Base-by-base conservation (phyloP, 2,888 invertebrate genomes). In the Drosophila borborema region DNA sequence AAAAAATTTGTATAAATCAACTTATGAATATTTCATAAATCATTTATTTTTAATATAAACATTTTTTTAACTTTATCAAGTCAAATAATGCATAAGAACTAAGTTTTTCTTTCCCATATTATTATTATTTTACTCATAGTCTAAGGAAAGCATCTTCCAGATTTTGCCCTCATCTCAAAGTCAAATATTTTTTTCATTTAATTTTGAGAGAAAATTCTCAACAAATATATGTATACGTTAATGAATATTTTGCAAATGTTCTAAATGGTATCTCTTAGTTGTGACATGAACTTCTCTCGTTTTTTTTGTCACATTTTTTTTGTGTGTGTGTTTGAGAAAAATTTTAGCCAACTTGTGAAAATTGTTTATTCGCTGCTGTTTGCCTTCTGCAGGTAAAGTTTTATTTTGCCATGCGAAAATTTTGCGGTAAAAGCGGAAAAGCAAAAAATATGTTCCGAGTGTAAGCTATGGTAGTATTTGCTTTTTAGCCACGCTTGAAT, bases 291-390 rank as follows among this genome's bases (percentile, higher is more conserved):
- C 20, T 55, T 58, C 16, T 14, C 14, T 18, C 18, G 5, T 1
- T 18, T 45, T 23, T 28, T 18, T 40, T 16, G 10, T 28, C 5
- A 18, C 16, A n/a, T n/a, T 20, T 55, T 36, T 40, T 65, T n/a
- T 43, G 9, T 41, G 41, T 64, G 14, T 23, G 7, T 41, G 23
- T 31, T 48, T n/a, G 20, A 18, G 51, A 6, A 64, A 48, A 34
- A 43, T 56, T 56, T 68, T 10, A 51, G 55, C 38, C 41, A 36
- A 68, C 38, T 68, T 68, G 67, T 56, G 69, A 49, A 56, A 51
- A 56, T 51, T 68, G 40, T 53, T n/a, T 43, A 34, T 34, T 51
- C 34, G 49, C 12, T 23, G 18, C 7, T 40, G 45, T 31, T 40
- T 54, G 69, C 23, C 41, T 10, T 36, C 61, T 36, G 46, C 46